Evolutionary conservation across 2,888 invertebrate species (phyloP), one percentile per base, ranked within the genome.

Genomic region (Sinopyrophorus schimmeli): DNA sequence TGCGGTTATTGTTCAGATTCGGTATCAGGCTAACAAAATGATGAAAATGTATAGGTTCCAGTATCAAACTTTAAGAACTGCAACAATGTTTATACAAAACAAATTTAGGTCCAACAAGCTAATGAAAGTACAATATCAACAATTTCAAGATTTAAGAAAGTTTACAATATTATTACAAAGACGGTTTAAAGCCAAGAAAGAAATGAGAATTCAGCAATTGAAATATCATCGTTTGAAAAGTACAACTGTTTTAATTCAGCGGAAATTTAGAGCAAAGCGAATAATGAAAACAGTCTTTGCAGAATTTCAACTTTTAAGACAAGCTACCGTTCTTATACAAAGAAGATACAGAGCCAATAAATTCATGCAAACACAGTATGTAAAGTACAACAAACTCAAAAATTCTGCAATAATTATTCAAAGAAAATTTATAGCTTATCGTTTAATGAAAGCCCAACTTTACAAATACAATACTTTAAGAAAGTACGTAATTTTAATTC

Each of bases 141-240:
- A 35, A 26, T 61, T 52, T 37, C 9, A 18, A 6, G 7, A 26
- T 3, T 16, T 49, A 17, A 44, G 71, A 28, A 62, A 67, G 11
- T 64, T 74, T 6, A 70, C 74, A 14, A 65, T 77, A 6, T 53
- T 57, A 1, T 64, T 83, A 31, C 84, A 85, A 58, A 71, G 68
- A 41, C 76, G 72, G 67, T 75, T 77, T 61, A 76, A 77, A 58
- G 77, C 78, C 1, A 65, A 69, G 5, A 68, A 67, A 26, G 35
- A 70, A 11, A 76, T 76, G 67, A 70, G 66, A 38, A 59, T 59
- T 30, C 66, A 54, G 40, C 16, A 48, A 28, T 3, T 27, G 3
- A 17, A 52, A 20, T 63, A 49, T 43, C n/a, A 20, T 2, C 11
- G 16, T 10, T 28, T 49, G 28, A 49, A 72, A 28, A 62, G 67